phyloP scores from a whole-genome alignment of 2,113 vertebrate species.

The Gallinago jamesoni region DNA sequence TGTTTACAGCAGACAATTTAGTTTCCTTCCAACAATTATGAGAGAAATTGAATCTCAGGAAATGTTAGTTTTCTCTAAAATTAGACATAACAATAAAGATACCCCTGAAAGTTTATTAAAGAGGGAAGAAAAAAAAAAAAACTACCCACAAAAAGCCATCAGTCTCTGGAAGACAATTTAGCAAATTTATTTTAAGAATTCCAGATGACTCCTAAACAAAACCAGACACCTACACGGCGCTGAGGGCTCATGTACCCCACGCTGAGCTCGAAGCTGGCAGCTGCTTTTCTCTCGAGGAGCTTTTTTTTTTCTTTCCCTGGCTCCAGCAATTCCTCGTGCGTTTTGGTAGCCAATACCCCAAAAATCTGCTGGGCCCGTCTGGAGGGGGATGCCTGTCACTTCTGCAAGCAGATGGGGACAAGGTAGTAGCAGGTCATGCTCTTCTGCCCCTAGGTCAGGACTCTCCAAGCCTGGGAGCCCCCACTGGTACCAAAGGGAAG shows the following conservation, averaged over 20 bases:
- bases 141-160: neutral
- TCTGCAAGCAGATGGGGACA: neutral
- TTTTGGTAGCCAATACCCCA: neutral
- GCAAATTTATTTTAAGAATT: slow-evolving; percentile 58
- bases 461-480: neutral
- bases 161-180: slow-evolving; percentile 59
- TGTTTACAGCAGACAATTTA: slow-evolving; percentile 93
- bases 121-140: neutral
- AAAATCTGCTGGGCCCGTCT: neutral
- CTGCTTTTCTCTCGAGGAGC: neutral
- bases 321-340: neutral
- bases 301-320: neutral
- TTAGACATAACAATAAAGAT: slow-evolving; percentile 91
- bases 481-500: fast-evolving
- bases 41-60: slow-evolving; percentile 99
- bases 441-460: neutral
- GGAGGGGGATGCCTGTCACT: neutral
- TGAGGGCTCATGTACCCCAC: neutral
- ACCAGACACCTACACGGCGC: neutral
- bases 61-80: slow-evolving; percentile 91
- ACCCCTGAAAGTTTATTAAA: slow-evolving; percentile 77
- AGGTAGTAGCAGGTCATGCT: fast-evolving
- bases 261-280: neutral
- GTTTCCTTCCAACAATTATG: slow-evolving; percentile 99
- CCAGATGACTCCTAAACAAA: slow-evolving; percentile 48